Evolutionary conservation across 2,888 invertebrate genomes (phyloP).

Genomic region (Parnassius mnemosyne): DNA sequence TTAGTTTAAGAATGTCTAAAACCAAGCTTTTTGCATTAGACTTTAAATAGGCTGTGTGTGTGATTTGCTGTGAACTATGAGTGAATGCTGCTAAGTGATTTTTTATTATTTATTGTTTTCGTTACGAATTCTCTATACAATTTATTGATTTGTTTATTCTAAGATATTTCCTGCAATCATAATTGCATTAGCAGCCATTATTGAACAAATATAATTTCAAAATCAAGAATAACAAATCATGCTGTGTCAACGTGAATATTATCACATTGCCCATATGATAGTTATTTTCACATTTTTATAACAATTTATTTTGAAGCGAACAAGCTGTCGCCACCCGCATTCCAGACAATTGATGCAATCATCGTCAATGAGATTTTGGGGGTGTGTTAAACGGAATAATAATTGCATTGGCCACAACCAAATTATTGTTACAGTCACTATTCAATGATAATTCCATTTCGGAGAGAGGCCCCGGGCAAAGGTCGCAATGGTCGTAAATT

Average conservation of each 20-base stretch:
- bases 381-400: constrained; percentile 66
- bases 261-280: constrained; percentile 39
- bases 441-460: constrained; percentile 71
- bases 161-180: too few relatives aligned
- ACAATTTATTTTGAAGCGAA: constrained; percentile 70
- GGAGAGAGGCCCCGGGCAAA: constrained; percentile 57
- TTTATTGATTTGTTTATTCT: too few relatives aligned
- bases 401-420: constrained; percentile 77
- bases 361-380: constrained; percentile 77
- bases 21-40: too few relatives aligned
- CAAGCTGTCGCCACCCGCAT: constrained; percentile 77
- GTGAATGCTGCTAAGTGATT: too few relatives aligned
- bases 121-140: too few relatives aligned
- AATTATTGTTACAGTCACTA: constrained; percentile 73
- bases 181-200: too few relatives aligned
- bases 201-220: neutral
- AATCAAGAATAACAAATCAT: constrained; percentile 27
- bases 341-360: constrained; percentile 78
- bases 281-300: constrained; percentile 60
- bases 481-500: constrained; percentile 42
- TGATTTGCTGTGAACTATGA: too few relatives aligned
- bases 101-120: too few relatives aligned
- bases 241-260: constrained; percentile 46
- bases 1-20: too few relatives aligned
- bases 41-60: too few relatives aligned